phyloP scores from a whole-genome alignment of 1,140 invertebrate genomes.

The Ruditapes philippinarum region DNA sequence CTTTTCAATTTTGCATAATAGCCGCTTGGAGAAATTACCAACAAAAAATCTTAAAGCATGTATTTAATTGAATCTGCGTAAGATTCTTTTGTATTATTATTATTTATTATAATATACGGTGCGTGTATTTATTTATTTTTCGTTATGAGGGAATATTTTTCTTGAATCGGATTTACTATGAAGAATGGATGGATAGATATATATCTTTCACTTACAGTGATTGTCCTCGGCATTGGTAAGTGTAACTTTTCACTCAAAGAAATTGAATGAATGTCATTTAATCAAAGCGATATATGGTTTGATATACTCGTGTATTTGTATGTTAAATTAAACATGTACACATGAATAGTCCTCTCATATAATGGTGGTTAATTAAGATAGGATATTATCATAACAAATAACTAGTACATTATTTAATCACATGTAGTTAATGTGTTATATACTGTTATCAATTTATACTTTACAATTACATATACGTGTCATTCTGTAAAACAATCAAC shows the following conservation, averaged over 20 bases:
- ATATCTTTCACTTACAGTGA: background rate
- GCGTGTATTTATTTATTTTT: background rate
- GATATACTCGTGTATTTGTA: too few species aligned
- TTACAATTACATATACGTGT: too few species aligned
- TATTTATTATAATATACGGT: background rate
- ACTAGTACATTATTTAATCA: too few species aligned
- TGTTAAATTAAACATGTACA: too few species aligned
- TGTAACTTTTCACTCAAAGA: background rate
- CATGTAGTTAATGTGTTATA: too few species aligned
- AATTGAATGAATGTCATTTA: too few species aligned
- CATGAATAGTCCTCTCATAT: too few species aligned
- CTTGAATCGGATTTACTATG: background rate
- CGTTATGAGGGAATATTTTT: background rate
- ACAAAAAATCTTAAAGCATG: background rate
- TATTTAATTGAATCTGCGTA: background rate
- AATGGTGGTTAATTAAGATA: too few species aligned
- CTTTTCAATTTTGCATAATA: conserved; percentile 17
- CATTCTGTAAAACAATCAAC: too few species aligned
- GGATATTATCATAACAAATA: too few species aligned
- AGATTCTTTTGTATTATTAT: background rate
- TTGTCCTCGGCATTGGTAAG: background rate
- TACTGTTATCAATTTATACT: too few species aligned
- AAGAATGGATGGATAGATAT: background rate
- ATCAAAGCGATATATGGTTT: too few species aligned
- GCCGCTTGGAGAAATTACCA: background rate